Conservation (phyloP, 2,888 invertebrate species). For the Drosophila suboccidentalis region DNA sequence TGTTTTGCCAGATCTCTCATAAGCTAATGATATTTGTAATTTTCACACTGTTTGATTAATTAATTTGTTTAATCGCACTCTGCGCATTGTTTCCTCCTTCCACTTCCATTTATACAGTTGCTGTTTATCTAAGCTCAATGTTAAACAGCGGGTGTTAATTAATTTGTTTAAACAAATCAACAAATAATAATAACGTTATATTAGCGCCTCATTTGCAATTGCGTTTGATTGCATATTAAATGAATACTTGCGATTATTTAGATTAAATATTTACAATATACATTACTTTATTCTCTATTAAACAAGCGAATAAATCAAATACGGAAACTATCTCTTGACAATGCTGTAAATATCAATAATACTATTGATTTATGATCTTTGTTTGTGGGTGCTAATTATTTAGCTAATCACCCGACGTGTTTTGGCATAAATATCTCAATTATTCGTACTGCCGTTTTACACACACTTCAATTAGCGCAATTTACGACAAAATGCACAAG, state of each 20-base stretch:
- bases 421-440: conserved; percentile 24
- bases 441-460: conserved; percentile 6
- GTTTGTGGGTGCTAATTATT: conserved; percentile 4
- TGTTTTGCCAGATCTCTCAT: background rate
- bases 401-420: conserved; percentile 6
- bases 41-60: conserved; percentile 66
- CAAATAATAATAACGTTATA: conserved; percentile 8
- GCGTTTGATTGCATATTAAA: background rate
- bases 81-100: conserved; percentile 52
- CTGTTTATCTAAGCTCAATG: conserved; percentile 43
- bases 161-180: conserved; percentile 59
- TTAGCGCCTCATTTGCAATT: conserved; percentile 37
- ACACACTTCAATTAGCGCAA: conserved; percentile 4
- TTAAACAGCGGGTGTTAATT: conserved; percentile 73
- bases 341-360: conserved; percentile 1
- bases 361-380: conserved; percentile 27
- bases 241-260: conserved; percentile 4
- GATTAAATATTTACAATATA: conserved; percentile 6
- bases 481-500: conserved; percentile 10
- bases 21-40: conserved; percentile 21
- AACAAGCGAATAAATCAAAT: conserved; percentile 28
- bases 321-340: conserved; percentile 6
- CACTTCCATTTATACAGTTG: conserved; percentile 24
- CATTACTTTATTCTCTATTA: background rate
- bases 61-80: conserved; percentile 54